Conservation (phyloP, 2,888 invertebrate species). For the Caenorhabditis doughertyi region DNA sequence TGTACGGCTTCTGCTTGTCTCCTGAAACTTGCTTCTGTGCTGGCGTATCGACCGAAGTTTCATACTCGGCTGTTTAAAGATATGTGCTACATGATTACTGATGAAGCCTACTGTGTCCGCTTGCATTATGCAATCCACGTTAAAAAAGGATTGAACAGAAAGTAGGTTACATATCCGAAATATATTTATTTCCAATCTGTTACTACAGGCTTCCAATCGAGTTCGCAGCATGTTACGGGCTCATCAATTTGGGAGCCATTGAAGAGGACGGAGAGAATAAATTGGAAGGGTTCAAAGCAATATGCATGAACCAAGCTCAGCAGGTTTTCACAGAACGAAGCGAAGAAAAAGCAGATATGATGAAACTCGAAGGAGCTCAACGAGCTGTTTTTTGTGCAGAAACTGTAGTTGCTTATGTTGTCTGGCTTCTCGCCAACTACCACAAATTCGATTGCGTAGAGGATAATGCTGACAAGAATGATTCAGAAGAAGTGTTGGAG, state of each 20-base stretch:
- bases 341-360: slow-evolving; percentile 15
- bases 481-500: slow-evolving; percentile 25
- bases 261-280: slow-evolving; percentile 52
- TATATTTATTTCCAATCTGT: slow-evolving; percentile 8
- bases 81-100: slow-evolving; percentile 42
- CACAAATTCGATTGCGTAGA: slow-evolving; percentile 10
- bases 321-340: slow-evolving; percentile 28
- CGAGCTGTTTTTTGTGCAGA: slow-evolving; percentile 44
- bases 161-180: slow-evolving; percentile 6
- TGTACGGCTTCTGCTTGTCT: slow-evolving; percentile 51
- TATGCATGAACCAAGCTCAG: slow-evolving; percentile 24
- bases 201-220: slow-evolving; percentile 60
- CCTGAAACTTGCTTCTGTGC: slow-evolving; percentile 44
- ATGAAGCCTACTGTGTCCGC: slow-evolving; percentile 53
- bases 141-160: slow-evolving; percentile 21
- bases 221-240: slow-evolving; percentile 56
- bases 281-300: slow-evolving; percentile 28
- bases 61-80: slow-evolving; percentile 31
- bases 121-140: slow-evolving; percentile 32
- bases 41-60: slow-evolving; percentile 37
- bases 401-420: slow-evolving; percentile 51
- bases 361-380: slow-evolving; percentile 4
- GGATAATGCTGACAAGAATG: slow-evolving; percentile 13
- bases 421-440: slow-evolving; percentile 53
- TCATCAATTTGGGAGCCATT: slow-evolving; percentile 31